A percentile compares a stretch with the other conserved stretches of the same genome.
phyloP scores from a whole-genome alignment of 37 sponge, comb jelly and placozoan genomes.

The Agelas oroides region DNA sequence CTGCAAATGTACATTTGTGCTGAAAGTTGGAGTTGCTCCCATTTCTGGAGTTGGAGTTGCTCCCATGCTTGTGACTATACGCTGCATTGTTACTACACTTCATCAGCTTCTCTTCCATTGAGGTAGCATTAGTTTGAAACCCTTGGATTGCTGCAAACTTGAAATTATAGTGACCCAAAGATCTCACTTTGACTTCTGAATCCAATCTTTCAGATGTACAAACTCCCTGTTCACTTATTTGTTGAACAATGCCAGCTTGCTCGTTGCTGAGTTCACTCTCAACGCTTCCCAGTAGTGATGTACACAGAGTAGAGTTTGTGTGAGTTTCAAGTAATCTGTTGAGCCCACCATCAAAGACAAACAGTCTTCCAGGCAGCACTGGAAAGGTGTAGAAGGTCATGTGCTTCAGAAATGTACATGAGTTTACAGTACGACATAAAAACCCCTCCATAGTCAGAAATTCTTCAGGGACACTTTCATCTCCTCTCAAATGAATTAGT shows the following conservation, averaged over 20 bases:
- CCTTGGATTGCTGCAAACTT: background rate
- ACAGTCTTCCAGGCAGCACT: background rate
- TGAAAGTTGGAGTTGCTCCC: background rate
- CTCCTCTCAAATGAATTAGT: background rate
- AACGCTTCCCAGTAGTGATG: too few species aligned
- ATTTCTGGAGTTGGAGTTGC: too few species aligned
- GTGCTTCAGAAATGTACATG: background rate
- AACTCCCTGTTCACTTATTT: too few species aligned
- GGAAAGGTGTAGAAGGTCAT: constrained; percentile 8
- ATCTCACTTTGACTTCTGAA: too few species aligned
- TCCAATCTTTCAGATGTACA: too few species aligned
- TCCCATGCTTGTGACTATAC: too few species aligned
- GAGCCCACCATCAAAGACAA: background rate
- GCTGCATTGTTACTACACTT: too few species aligned
- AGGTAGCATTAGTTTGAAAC: background rate
- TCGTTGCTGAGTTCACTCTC: too few species aligned
- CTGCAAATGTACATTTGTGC: background rate
- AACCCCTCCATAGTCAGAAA: background rate
- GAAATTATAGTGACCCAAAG: too few species aligned
- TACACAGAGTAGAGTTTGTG: background rate
- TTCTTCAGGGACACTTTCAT: background rate
- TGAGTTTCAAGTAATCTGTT: constrained; percentile 10
- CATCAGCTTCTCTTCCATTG: too few species aligned
- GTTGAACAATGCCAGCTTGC: too few species aligned
- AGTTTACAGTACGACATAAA: background rate